A percentile compares a stretch with the other conserved stretches of the same genome.
Conservation (phyloP, 2,113 vertebrate genomes). For the Pagrus major region DNA sequence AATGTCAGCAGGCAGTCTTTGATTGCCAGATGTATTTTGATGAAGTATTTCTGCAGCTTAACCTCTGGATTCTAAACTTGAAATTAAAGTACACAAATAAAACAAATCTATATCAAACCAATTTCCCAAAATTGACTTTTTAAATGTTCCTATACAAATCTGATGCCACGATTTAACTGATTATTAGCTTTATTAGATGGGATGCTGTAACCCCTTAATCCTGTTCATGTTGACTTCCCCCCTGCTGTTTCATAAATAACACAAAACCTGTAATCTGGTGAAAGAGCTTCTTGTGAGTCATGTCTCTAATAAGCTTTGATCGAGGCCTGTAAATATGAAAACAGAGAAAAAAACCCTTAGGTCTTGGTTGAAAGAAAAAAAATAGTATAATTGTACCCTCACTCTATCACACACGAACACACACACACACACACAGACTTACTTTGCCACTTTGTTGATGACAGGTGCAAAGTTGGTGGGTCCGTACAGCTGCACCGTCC, state of each 20-base stretch:
- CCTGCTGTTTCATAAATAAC: constrained; percentile 4
- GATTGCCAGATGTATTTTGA: neutral
- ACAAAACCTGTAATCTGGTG: constrained; percentile 30
- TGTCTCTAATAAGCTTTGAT: constrained; percentile 19
- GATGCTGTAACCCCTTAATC: constrained; percentile 22
- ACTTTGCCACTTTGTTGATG: constrained; percentile 96
- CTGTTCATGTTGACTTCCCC: neutral
- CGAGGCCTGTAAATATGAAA: neutral
- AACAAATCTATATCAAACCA: neutral
- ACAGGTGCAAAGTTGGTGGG: constrained; percentile 95
- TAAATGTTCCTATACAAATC: neutral
- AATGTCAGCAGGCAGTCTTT: neutral
- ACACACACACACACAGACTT: constrained; percentile 63
- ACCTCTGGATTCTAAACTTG: neutral
- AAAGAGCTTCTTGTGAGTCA: constrained; percentile 22
- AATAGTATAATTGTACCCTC: neutral
- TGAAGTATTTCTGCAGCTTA: neutral
- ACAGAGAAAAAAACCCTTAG: neutral
- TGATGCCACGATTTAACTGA: constrained; percentile 9
- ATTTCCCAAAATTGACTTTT: neutral
- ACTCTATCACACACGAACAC: neutral
- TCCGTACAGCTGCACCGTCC: constrained; percentile 93
- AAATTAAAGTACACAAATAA: neutral
- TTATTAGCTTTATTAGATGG: constrained; percentile 10
- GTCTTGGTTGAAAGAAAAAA: neutral